phyloP scores from a whole-genome alignment of 2,113 vertebrate species.

The Plestiodon gilberti region DNA sequence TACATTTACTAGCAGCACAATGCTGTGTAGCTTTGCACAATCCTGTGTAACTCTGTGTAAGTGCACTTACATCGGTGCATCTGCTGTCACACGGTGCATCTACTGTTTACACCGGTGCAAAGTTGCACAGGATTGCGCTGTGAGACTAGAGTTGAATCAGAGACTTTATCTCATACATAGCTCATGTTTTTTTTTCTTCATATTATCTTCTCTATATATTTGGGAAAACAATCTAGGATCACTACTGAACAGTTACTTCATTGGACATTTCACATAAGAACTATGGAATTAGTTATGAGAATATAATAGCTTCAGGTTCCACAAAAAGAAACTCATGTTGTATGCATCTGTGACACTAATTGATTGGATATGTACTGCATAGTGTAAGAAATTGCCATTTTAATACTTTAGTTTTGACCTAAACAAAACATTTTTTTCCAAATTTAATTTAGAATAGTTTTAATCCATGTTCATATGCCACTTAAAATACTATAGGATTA shows the following conservation, averaged over 20 bases:
- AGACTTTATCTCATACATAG: neutral
- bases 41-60: no score
- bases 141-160: neutral
- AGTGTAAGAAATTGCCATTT: fast-evolving
- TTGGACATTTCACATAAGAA: neutral
- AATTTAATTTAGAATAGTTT: slow-evolving; percentile 25
- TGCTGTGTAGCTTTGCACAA: no score
- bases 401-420: neutral
- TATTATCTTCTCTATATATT: neutral
- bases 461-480: neutral
- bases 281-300: neutral
- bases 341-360: neutral
- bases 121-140: no score
- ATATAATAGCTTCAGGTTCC: neutral
- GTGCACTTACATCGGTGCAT: no score
- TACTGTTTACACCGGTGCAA: no score
- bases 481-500: neutral
- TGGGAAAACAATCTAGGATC: neutral
- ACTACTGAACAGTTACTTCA: neutral
- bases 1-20: no score
- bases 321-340: neutral
- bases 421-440: neutral
- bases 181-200: neutral
- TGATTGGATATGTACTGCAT: neutral
- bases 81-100: no score